Percentiles rank a stretch among this genome's conserved stretches.
Conservation (phyloP, 2,797 vertebrate species). For the Myripristis murdjan region DNA sequence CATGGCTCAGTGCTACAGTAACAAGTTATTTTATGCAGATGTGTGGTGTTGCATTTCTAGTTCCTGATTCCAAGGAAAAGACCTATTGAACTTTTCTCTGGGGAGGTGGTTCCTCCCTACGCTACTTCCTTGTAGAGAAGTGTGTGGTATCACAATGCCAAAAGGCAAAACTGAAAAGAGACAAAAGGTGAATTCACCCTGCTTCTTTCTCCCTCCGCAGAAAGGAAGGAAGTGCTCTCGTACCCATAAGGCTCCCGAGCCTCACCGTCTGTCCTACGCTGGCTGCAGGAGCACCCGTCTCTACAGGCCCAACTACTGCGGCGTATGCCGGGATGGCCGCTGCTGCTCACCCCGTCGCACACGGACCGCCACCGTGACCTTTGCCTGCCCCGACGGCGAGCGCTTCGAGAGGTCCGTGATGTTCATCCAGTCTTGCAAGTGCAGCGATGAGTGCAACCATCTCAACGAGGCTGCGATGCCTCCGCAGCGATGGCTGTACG, state of each 20-base stretch:
- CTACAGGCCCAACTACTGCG: conserved; percentile 87
- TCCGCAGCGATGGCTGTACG: conserved; percentile 84
- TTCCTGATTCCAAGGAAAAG: conserved; percentile 14
- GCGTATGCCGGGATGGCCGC: conserved; percentile 84
- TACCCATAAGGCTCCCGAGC: conserved; percentile 85
- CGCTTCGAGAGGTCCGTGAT: conserved; percentile 82
- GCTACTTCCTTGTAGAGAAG: neutral
- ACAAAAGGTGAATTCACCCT: neutral
- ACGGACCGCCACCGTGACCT: conserved; percentile 80
- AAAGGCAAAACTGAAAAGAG: conserved; percentile 6
- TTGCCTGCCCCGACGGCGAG: conserved; percentile 82
- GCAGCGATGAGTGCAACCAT: conserved; percentile 83
- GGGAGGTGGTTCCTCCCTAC: neutral
- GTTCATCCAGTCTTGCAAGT: conserved; percentile 90
- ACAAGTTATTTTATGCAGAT: conserved; percentile 22
- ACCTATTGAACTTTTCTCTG: conserved; percentile 14
- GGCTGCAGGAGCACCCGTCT: conserved; percentile 86
- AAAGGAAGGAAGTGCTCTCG: conserved; percentile 88
- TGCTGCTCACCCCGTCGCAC: conserved; percentile 87
- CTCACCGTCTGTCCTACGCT: conserved; percentile 82
- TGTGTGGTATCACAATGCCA: neutral
- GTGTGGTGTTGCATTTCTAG: neutral
- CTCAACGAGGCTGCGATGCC: conserved; percentile 82
- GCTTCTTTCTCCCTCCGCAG: conserved; percentile 60
- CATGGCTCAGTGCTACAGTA: conserved; percentile 3